Evolutionary conservation across 1,140 invertebrate species (phyloP).

Genomic region (Holcopasites calliopsidis): DNA sequence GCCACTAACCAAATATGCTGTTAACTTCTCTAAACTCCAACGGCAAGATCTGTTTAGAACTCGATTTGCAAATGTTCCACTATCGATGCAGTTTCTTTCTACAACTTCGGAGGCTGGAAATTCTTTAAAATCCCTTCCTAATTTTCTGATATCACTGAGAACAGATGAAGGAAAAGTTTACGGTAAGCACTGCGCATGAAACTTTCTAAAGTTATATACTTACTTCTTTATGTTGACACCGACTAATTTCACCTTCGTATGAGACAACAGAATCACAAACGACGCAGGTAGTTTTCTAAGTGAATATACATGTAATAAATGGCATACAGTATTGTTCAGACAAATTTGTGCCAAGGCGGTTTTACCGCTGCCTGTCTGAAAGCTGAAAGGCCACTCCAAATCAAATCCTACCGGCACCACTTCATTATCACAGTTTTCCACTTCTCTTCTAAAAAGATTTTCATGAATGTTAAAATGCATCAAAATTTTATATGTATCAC

Average conservation of each 20-base stretch:
- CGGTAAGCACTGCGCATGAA: too few species aligned
- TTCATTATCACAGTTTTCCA: conserved; percentile 72
- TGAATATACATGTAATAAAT: conserved; percentile 81
- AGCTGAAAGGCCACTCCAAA: conserved; percentile 84
- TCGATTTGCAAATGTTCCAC: conserved; percentile 81
- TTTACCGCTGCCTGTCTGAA: conserved; percentile 82
- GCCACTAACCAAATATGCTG: conserved; percentile 79
- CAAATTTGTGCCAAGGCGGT: conserved; percentile 83
- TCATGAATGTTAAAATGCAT: conserved; percentile 7
- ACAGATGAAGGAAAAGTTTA: background rate
- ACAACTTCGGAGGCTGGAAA: conserved; percentile 79
- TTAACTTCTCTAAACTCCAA: conserved; percentile 83
- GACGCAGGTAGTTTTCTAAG: conserved; percentile 81
- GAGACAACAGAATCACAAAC: conserved; percentile 79
- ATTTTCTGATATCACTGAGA: conserved; percentile 82
- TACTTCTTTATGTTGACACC: conserved; percentile 85
- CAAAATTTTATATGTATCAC: background rate
- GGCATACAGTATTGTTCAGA: conserved; percentile 77
- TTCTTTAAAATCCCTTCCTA: conserved; percentile 82
- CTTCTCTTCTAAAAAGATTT: conserved; percentile 73
- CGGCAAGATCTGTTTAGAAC: conserved; percentile 79
- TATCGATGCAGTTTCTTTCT: conserved; percentile 82
- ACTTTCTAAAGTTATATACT: conserved; percentile 36
- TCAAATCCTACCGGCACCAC: conserved; percentile 82
- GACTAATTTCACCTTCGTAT: conserved; percentile 82